Evolutionary conservation across 2,113 vertebrate genomes (phyloP).

Genomic region (Pomatorhinus ruficollis): DNA sequence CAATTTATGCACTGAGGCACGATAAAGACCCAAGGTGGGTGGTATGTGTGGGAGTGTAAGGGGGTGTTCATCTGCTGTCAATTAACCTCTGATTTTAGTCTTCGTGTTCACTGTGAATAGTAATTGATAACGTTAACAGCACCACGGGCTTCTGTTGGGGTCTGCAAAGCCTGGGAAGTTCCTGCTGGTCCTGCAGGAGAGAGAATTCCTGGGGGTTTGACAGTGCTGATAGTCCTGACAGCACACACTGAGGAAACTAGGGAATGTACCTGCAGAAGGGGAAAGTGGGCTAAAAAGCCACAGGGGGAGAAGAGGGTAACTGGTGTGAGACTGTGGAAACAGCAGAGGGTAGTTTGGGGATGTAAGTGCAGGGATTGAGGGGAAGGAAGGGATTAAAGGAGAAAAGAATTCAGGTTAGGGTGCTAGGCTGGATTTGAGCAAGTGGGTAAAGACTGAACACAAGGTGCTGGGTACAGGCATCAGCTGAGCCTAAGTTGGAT

Average conservation of each 20-base stretch:
- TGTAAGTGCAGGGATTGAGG: not conserved
- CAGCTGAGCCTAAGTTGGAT: not conserved
- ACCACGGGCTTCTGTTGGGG: accelerated
- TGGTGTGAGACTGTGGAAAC: not conserved
- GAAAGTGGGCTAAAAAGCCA: not conserved
- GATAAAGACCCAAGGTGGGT: not conserved
- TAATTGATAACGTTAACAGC: not conserved
- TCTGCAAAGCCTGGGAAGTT: not conserved
- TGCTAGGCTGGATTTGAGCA: not conserved
- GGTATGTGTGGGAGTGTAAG: accelerated
- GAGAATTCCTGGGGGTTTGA: not conserved
- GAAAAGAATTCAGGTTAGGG: not conserved
- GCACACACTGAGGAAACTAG: not conserved
- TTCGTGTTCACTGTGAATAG: not conserved
- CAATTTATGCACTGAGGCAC: not conserved
- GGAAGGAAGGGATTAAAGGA: not conserved
- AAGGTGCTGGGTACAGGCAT: not conserved
- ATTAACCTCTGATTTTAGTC: not conserved
- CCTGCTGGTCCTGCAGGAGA: not conserved
- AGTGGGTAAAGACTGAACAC: not conserved
- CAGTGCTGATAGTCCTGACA: not conserved
- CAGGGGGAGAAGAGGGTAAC: accelerated
- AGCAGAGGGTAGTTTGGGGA: not conserved
- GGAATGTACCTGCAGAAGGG: not conserved
- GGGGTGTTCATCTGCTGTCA: not conserved